These are phyloP conservation scores for Phyllotis vaccarum DNA, from an alignment of 2,797 vertebrate species.

Conservation along the genomic window DNA sequence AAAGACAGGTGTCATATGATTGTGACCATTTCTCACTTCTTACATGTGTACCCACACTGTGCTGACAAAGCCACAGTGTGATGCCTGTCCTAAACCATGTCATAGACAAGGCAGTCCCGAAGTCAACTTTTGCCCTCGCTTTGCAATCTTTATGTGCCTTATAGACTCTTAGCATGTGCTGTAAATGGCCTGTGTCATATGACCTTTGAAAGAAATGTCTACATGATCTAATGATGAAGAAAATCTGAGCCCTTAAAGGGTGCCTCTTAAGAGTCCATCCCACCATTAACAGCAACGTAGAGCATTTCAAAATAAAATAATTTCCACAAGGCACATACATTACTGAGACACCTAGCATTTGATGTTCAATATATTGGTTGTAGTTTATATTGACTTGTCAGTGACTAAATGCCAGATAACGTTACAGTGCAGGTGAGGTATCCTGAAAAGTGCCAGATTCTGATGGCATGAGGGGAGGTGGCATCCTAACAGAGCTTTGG, in stretches of 20 bases:
- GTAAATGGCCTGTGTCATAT: not conserved
- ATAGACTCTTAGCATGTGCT: not conserved
- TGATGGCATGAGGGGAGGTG: not conserved
- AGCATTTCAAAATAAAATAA: not conserved
- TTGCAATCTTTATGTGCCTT: not conserved
- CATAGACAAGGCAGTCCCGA: not conserved
- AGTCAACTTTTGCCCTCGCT: not conserved
- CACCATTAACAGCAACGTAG: not conserved
- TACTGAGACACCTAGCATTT: constrained; percentile 13
- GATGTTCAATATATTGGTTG: not conserved
- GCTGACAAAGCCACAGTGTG: not conserved
- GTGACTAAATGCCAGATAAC: not conserved
- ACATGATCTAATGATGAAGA: not conserved
- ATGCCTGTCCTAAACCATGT: not conserved
- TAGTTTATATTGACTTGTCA: not conserved
- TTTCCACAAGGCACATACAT: not conserved
- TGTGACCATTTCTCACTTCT: not conserved
- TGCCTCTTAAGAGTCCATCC: not conserved
- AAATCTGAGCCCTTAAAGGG: not conserved
- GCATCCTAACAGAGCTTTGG: not conserved
- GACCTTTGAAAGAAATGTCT: constrained; percentile 27
- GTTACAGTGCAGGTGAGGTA: not conserved
- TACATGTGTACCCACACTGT: not conserved
- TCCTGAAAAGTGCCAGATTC: not conserved
- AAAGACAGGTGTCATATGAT: not conserved